Conservation (phyloP, 2,888 invertebrate genomes). For the Bruchidius siliquastri region DNA sequence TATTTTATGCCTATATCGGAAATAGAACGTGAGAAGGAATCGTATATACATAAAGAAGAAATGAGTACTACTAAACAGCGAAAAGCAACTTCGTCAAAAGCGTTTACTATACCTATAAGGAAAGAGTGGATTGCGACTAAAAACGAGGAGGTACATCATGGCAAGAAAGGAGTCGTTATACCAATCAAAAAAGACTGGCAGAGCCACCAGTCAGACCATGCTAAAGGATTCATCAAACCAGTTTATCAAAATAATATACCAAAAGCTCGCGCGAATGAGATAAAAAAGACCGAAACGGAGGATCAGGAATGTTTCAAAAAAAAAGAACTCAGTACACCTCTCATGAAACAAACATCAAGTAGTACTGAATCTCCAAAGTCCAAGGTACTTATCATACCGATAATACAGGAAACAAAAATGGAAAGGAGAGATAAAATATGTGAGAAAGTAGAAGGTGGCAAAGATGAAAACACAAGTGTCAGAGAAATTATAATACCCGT, state of each 20-base stretch:
- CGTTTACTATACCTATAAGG: slow-evolving; percentile 1
- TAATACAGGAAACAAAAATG: slow-evolving; percentile 4
- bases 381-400: slow-evolving; percentile 9
- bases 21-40: no score
- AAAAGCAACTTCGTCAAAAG: background rate
- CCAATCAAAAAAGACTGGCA: slow-evolving; percentile 4
- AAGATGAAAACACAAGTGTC: background rate
- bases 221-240: background rate
- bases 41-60: no score
- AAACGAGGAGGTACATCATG: background rate
- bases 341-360: background rate
- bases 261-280: background rate
- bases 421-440: background rate
- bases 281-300: background rate
- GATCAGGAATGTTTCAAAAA: no score
- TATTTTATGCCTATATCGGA: no score
- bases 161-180: slow-evolving; percentile 4
- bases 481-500: no score
- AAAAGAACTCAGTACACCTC: background rate
- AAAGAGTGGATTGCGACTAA: background rate
- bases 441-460: background rate
- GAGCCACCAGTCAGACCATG: background rate
- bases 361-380: background rate
- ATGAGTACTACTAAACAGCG: no score
- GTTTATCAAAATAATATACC: background rate